Evolutionary conservation across 2,797 vertebrate species (phyloP), one percentile per base, ranked within the genome.

Genomic region (Todus mexicanus): DNA sequence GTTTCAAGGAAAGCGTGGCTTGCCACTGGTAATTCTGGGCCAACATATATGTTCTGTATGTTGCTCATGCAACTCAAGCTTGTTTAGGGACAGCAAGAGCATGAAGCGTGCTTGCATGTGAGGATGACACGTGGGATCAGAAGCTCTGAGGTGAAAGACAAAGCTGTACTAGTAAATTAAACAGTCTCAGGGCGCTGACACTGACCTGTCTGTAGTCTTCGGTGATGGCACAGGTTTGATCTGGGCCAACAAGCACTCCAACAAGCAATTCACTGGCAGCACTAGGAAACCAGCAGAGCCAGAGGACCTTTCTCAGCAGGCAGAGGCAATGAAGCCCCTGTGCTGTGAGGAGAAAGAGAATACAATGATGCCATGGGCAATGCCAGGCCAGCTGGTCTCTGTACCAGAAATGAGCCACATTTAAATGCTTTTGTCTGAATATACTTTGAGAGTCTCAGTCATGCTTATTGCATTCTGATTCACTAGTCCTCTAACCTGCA

Each of bases 371-470:
- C 68, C 12, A 47, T 7, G 20, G 56, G 77, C 40, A 47, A 33
- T 51, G 77, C 45, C 83, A 92, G 80, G 64, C 71, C 88, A 89
- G 92, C 84, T 94, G 93, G 80, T 73, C 43, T 93, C 80, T 70
- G 35, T 29, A 82, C 50, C 54, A 90, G 66, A 47, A 27, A 87
- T 48, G 47, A 33, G 47, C 47, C 59, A 66, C 43, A 26, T 65
- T 43, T 33, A n/a, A 22, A 27, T 47, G n/a, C n/a, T 47, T 72
- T 80, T 86, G 84, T 7, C 53, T 82, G 27, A 90, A 48, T 66
- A 29, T 51, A 54, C 59, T 47, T 27, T 53, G 35, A 84, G 47
- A 61, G 11, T 37, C 35, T 84, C 37, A 27, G 38, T 77, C 1
- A 2, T 17, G 48, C 42, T 74, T 66, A 18, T 17, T 84, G 37